A percentile compares a stretch with the other conserved stretches of the same genome.
Evolutionary conservation across 2,888 invertebrate genomes (phyloP).

Genomic region (Steinernema scapterisci): DNA sequence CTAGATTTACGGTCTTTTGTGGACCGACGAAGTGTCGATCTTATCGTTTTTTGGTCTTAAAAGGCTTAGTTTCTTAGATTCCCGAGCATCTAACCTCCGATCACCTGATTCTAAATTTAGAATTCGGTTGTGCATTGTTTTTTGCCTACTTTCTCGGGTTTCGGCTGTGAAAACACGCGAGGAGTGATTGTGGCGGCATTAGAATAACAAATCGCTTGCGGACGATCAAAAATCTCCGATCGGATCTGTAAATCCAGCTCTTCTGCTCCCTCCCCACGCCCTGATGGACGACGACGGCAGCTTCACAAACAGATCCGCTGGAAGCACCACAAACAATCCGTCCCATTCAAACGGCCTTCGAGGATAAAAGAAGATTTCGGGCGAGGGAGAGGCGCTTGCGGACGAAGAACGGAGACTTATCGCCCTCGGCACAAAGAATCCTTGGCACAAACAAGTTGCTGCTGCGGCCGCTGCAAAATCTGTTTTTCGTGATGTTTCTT

Average conservation of each 20-base stretch:
- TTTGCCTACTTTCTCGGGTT: neutral
- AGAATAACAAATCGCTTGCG: neutral
- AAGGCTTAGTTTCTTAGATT: too few relatives aligned
- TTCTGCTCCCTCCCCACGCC: neutral
- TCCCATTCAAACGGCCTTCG: neutral
- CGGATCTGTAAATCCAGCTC: neutral
- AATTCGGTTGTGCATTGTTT: neutral
- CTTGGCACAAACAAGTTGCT: neutral
- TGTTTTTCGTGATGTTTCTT: neutral
- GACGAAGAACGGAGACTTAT: neutral
- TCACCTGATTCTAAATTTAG: neutral
- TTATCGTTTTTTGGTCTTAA: neutral
- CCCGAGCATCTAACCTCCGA: neutral
- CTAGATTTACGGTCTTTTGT: neutral
- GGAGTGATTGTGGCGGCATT: neutral
- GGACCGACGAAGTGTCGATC: neutral
- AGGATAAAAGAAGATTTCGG: too few relatives aligned
- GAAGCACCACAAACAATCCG: neutral
- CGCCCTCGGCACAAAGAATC: too few relatives aligned
- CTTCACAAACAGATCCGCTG: slow-evolving; percentile 7
- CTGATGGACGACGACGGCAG: neutral
- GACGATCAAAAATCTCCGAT: slow-evolving; percentile 11
- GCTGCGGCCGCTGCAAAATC: neutral
- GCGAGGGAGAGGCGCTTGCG: neutral
- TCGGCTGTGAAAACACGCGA: slow-evolving; percentile 2